Base-by-base conservation (phyloP, 2,888 invertebrate species). In the Drosophila villosipedis region DNA sequence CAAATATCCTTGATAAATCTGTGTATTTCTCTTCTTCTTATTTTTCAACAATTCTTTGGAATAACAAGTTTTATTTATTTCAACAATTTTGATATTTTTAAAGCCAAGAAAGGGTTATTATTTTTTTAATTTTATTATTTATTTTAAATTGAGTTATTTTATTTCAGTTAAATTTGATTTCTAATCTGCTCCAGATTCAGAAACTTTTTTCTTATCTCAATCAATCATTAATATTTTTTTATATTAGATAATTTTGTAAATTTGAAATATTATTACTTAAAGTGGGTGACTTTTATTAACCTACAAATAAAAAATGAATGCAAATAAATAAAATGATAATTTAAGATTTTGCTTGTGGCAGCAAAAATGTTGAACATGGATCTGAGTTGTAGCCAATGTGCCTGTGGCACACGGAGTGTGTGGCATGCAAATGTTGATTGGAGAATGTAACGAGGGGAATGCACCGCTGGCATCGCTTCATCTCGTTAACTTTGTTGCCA, bases 401-500 rank as follows among this genome's bases (percentile, higher is more conserved):
- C n/a, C n/a, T n/a, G 30, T 0, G 12, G 14, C 30, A 60, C 50
- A 61, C 16, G 47, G 64, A 49, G 76, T 75, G 60, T 74, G 47
- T 25, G 47, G 47, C 37, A 60, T 63, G 68, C 58, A 64, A 64
- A 73, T 73, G 58, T 30, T 50, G 68, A 68, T 72, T 77, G 73
- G 53, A 58, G 37, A 60, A 68, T 52, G 78, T 39, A 30, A 14
- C n/a, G 47, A 25, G 47, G 25, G 47, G 64, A 62, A 14, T 54
- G 28, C 16, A 33, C 7, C 35, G 6, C 12, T n/a, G 19, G 33
- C 37, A 22, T 14, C 14, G 22, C 30, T 50, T 47, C 66, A 57
- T 47, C 50, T 67, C 64, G 64, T 67, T 61, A 54, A 74, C 79
- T 64, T 78, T 78, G 79, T 74, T 76, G 75, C 47, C 43, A n/a